Percentiles rank a stretch among this genome's conserved stretches.
Conservation (phyloP, 2,113 vertebrate species). For the Noturus placidus region DNA sequence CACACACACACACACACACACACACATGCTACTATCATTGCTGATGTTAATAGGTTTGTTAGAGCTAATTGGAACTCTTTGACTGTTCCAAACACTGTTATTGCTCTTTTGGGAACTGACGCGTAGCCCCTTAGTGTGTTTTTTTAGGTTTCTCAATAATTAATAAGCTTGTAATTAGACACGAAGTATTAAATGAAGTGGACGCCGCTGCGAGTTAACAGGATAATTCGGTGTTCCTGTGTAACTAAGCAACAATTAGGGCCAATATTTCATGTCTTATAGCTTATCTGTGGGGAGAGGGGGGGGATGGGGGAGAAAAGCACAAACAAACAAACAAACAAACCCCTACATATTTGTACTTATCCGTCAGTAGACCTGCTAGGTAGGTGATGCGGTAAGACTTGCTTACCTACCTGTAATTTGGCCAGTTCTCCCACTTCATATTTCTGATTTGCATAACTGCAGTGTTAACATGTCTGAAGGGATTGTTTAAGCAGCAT, state of each 20-base stretch:
- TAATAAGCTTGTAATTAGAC: slow-evolving; percentile 48
- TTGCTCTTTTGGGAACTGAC: neutral
- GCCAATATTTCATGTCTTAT: neutral
- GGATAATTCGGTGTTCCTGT: neutral
- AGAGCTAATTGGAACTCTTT: neutral
- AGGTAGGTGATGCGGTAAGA: neutral
- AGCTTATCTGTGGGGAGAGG: neutral
- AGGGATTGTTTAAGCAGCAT: neutral
- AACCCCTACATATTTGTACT: neutral
- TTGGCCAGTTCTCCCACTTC: slow-evolving; percentile 10
- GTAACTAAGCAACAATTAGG: too few species aligned
- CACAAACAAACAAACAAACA: too few species aligned
- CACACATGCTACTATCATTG: neutral
- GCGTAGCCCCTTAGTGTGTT: neutral
- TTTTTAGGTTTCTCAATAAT: slow-evolving; percentile 38
- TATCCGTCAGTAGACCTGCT: neutral
- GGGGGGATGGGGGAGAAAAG: too few species aligned
- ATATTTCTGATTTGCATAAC: slow-evolving; percentile 27
- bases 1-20: too few species aligned
- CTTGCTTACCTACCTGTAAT: slow-evolving; percentile 16
- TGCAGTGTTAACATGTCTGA: neutral
- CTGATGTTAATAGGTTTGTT: neutral
- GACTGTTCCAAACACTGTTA: neutral
- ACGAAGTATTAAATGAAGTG: neutral
- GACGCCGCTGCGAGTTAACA: neutral